A percentile compares a stretch with the other conserved stretches of the same genome.
Evolutionary conservation across 2,113 vertebrate genomes (phyloP).

Genomic region (Poecilia latipinna): DNA sequence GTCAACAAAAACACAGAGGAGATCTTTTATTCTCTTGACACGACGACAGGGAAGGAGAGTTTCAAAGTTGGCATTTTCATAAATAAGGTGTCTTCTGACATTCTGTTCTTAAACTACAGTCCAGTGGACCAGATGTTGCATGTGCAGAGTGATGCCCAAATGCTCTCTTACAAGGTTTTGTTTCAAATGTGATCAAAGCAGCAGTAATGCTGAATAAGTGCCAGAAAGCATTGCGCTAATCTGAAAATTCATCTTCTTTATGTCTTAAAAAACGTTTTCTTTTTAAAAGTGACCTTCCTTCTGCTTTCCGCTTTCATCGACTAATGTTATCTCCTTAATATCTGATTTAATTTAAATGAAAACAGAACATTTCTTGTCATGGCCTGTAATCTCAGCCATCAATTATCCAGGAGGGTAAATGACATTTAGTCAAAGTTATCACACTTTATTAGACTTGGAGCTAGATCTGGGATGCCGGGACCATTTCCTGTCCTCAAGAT

Average conservation of each 20-base stretch:
- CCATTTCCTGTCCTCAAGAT: too few species aligned
- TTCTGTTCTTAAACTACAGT: slow-evolving; percentile 78
- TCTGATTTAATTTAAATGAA: background rate
- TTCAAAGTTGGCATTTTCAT: slow-evolving; percentile 70
- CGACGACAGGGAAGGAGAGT: slow-evolving; percentile 61
- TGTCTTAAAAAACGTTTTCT: background rate
- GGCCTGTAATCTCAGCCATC: background rate
- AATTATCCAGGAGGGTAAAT: background rate
- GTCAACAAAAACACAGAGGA: slow-evolving; percentile 65
- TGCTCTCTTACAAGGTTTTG: slow-evolving; percentile 65
- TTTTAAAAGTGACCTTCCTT: background rate
- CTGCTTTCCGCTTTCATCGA: background rate
- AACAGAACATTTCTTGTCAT: background rate
- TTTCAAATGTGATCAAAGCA: slow-evolving; percentile 34
- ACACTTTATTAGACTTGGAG: too few species aligned
- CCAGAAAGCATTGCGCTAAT: background rate
- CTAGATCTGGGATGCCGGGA: too few species aligned
- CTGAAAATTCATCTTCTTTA: background rate
- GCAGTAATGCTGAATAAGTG: background rate
- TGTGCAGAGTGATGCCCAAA: slow-evolving; percentile 59
- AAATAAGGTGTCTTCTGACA: slow-evolving; percentile 71
- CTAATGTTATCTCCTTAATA: background rate
- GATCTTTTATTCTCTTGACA: slow-evolving; percentile 80
- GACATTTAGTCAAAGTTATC: too few species aligned
- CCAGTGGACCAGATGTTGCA: slow-evolving; percentile 75